Evolutionary conservation across 2,797 vertebrate species (phyloP).

Genomic region (Podargus strigoides): DNA sequence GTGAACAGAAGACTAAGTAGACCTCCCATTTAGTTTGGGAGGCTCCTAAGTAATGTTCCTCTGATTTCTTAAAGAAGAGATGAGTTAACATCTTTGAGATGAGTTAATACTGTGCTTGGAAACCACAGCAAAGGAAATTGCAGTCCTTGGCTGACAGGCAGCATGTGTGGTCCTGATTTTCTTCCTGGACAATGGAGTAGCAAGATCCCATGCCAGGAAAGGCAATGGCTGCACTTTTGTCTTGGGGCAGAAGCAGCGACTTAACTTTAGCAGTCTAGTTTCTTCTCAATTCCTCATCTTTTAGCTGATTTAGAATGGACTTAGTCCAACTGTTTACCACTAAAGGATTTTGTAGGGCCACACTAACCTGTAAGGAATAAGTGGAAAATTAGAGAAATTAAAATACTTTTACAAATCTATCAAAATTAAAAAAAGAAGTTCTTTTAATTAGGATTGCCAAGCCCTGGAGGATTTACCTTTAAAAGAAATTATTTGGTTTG

Average conservation of each 20-base stretch:
- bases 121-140: neutral
- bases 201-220: neutral
- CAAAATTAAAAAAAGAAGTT: neutral
- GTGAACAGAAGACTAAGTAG: neutral
- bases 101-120: neutral
- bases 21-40: neutral
- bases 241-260: neutral
- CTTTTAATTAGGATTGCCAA: neutral
- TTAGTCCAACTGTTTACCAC: neutral
- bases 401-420: neutral
- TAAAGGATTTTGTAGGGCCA: neutral
- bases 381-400: neutral
- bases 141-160: neutral
- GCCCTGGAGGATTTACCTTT: neutral
- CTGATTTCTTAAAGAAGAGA: neutral
- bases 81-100: neutral
- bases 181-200: neutral
- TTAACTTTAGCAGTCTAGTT: neutral
- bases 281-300: neutral
- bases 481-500: neutral
- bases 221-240: neutral
- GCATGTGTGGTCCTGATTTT: neutral
- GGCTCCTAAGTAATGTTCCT: neutral
- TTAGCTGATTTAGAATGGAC: neutral
- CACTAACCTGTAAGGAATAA: neutral